Percentiles rank a stretch among this genome's conserved stretches.
Evolutionary conservation across 2,797 vertebrate species (phyloP).

Genomic region (Coregonus ussuriensis): DNA sequence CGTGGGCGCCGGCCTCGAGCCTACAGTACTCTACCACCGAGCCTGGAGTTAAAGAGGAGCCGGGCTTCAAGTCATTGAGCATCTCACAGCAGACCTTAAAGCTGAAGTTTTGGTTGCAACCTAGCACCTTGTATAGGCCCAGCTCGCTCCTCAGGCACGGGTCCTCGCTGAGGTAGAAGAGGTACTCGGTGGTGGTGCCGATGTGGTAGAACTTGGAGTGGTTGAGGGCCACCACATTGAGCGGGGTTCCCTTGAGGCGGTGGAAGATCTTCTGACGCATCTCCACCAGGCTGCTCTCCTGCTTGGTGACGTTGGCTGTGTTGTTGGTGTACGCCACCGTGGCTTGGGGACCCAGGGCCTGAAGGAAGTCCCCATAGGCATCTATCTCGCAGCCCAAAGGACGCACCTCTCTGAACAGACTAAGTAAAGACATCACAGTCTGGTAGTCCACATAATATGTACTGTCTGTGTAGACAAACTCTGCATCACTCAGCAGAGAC

Average conservation of each 20-base stretch:
- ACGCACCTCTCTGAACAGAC: conserved; percentile 77
- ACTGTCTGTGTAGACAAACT: conserved; percentile 95
- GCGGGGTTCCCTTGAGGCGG: conserved; percentile 79
- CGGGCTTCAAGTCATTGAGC: conserved; percentile 78
- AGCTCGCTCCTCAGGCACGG: conserved; percentile 80
- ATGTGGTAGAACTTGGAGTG: conserved; percentile 95
- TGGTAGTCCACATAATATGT: conserved; percentile 85
- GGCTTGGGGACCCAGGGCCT: conserved; percentile 85
- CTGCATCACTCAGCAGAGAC: not conserved
- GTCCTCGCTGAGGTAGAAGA: conserved; percentile 83
- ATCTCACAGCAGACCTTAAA: conserved; percentile 74
- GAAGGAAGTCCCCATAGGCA: conserved; percentile 95
- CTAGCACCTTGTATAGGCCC: conserved; percentile 56
- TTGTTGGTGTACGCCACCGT: conserved; percentile 78
- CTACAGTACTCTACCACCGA: conserved; percentile 87
- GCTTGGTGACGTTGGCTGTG: conserved; percentile 69
- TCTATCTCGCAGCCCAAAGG: conserved; percentile 88
- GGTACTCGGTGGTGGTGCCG: conserved; percentile 87
- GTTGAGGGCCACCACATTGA: conserved; percentile 87
- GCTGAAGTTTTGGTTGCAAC: conserved; percentile 2
- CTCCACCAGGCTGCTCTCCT: conserved; percentile 69
- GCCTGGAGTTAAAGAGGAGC: conserved; percentile 71
- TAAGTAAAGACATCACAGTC: conserved; percentile 72
- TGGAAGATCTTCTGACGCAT: conserved; percentile 82
- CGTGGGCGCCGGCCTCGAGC: conserved; percentile 73